A percentile compares a stretch with the other conserved stretches of the same genome.
Evolutionary conservation across 2,797 vertebrate genomes (phyloP).

Genomic region (Echiichthys vipera): DNA sequence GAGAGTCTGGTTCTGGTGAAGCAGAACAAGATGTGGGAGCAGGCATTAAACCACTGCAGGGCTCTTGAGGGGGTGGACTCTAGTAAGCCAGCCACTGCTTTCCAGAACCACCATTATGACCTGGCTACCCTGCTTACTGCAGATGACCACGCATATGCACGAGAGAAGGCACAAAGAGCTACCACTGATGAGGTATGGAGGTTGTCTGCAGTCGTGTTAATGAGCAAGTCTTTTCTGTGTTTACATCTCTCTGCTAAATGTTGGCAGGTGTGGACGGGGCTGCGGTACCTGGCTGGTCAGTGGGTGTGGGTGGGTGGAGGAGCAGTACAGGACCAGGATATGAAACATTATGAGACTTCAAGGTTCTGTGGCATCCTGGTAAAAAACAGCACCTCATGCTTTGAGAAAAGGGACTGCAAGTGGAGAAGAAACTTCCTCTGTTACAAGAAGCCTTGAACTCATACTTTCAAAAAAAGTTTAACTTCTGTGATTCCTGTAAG

Average conservation of each 20-base stretch:
- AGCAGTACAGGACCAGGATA: accelerated
- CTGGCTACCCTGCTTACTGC: constrained; percentile 18
- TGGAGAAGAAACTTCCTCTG: constrained; percentile 29
- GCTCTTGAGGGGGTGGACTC: neutral
- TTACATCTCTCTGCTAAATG: neutral
- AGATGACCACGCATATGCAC: constrained; percentile 9
- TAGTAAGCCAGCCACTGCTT: neutral
- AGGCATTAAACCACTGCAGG: constrained; percentile 40
- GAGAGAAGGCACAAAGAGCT: neutral
- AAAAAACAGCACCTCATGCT: accelerated
- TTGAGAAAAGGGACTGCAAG: neutral
- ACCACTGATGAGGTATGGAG: neutral
- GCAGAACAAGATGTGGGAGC: constrained; percentile 34
- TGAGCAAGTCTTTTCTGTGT: neutral
- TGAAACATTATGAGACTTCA: accelerated
- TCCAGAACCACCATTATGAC: constrained; percentile 24
- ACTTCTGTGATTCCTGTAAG: neutral
- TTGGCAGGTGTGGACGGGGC: constrained; percentile 49
- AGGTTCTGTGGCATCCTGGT: neutral
- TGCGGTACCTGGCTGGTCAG: constrained; percentile 37
- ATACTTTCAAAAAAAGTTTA: neutral
- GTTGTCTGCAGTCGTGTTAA: neutral
- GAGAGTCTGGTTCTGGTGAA: constrained; percentile 33
- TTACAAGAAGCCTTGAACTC: neutral
- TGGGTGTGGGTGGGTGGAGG: constrained; percentile 45